Evolutionary conservation across 2,888 invertebrate species (phyloP).

Genomic region (Rosalia funebris): DNA sequence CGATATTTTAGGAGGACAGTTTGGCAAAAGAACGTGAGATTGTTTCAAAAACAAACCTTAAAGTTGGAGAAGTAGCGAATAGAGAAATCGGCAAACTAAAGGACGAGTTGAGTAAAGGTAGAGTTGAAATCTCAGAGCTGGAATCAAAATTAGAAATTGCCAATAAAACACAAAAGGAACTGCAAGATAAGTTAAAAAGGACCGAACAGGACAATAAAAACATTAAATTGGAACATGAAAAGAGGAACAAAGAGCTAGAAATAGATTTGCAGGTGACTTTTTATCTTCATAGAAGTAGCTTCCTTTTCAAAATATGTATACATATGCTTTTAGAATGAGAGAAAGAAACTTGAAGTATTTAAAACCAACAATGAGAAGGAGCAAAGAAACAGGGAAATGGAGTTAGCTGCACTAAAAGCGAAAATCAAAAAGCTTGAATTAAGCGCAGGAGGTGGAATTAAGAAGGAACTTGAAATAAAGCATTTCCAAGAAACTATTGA

Average conservation of each 20-base stretch:
- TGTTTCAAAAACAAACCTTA: constrained; percentile 56
- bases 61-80: constrained; percentile 51
- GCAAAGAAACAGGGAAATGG: constrained; percentile 79
- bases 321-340: constrained; percentile 66
- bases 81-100: constrained; percentile 55
- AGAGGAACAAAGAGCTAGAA: constrained; percentile 64
- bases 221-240: constrained; percentile 73
- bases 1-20: constrained; percentile 62
- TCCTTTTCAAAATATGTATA: neutral
- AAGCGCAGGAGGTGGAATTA: constrained; percentile 70
- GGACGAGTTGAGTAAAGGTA: constrained; percentile 55
- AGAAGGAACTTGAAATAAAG: constrained; percentile 74
- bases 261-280: constrained; percentile 55
- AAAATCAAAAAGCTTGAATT: constrained; percentile 76
- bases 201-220: constrained; percentile 71
- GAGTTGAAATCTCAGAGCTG: constrained; percentile 53
- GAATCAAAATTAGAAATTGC: constrained; percentile 59
- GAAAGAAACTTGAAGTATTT: constrained; percentile 74
- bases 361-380: constrained; percentile 79
- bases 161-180: constrained; percentile 49
- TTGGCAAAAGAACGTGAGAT: constrained; percentile 65
- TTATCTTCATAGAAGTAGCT: constrained; percentile 4
- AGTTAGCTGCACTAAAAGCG: constrained; percentile 79
- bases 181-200: constrained; percentile 69
- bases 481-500: constrained; percentile 74